Percentiles rank a stretch among this genome's conserved stretches.
Evolutionary conservation across 2,797 vertebrate genomes (phyloP).

Genomic region (Tolypeutes matacus): DNA sequence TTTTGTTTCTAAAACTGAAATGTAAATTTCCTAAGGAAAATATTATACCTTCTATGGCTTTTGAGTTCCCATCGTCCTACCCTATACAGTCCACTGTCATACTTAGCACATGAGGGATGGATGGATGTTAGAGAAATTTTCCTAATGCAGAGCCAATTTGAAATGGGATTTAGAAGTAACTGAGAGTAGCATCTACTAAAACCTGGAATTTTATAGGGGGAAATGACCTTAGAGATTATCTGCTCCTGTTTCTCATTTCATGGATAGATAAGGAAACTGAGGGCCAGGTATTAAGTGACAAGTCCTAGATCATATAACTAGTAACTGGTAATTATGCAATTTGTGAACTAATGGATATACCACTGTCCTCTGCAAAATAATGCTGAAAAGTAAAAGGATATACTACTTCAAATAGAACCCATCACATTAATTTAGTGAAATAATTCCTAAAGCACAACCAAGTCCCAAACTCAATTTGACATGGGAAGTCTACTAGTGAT

Average conservation of each 20-base stretch:
- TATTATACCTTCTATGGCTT: neutral
- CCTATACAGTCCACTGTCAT: neutral
- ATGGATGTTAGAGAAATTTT: neutral
- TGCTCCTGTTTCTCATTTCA: conserved; percentile 27
- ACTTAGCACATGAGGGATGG: neutral
- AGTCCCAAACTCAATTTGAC: neutral
- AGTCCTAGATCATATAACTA: neutral
- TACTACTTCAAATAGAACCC: neutral
- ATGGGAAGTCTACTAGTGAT: neutral
- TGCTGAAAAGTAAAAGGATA: neutral
- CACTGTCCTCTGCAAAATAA: neutral
- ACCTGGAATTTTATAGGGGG: neutral
- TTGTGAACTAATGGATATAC: neutral
- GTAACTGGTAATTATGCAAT: neutral
- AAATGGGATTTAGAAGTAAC: conserved; percentile 30
- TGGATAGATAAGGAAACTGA: neutral
- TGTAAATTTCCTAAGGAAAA: neutral
- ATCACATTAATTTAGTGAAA: neutral
- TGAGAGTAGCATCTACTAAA: neutral
- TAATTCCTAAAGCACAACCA: neutral
- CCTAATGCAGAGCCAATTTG: neutral
- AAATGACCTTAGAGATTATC: neutral
- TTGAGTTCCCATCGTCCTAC: neutral
- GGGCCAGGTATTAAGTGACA: neutral
- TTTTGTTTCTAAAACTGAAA: conserved; percentile 20